Percentiles rank a stretch among this genome's conserved stretches.
Conservation (phyloP, 1,140 invertebrate genomes). For the Acyrthosiphon pisum region DNA sequence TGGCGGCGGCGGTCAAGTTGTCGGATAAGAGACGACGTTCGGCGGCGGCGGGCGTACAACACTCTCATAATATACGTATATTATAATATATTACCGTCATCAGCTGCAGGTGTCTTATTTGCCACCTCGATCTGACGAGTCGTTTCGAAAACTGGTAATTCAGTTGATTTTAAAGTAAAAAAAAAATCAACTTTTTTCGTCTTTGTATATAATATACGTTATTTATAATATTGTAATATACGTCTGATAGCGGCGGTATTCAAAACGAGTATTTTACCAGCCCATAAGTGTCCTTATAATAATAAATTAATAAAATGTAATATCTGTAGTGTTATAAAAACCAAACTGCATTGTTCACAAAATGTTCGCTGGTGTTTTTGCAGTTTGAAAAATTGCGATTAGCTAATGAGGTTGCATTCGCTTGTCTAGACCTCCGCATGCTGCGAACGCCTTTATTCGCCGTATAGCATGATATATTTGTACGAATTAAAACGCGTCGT, state of each 20-base stretch:
- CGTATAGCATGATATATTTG: background rate
- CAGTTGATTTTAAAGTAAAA: background rate
- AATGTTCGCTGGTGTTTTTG: background rate
- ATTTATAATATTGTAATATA: conserved; percentile 4
- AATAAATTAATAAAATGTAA: background rate
- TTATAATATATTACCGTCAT: conserved; percentile 40
- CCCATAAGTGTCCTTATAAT: background rate
- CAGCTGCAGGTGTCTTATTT: conserved; percentile 32
- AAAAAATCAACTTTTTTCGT: background rate
- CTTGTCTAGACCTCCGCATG: background rate
- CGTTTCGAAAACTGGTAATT: conserved; percentile 23
- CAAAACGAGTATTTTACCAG: background rate
- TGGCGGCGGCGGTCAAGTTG: background rate
- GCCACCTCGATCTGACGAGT: conserved; percentile 13
- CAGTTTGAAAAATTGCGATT: background rate
- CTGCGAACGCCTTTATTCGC: background rate
- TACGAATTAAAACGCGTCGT: conserved; percentile 18
- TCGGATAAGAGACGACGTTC: background rate
- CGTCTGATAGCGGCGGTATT: background rate
- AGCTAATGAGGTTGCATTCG: background rate
- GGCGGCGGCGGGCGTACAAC: background rate
- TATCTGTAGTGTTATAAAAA: background rate
- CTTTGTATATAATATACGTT: background rate
- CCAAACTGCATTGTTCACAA: background rate
- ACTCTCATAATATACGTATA: background rate